Conservation (phyloP, 2,113 vertebrate genomes). For the Bostrychus sinensis region DNA sequence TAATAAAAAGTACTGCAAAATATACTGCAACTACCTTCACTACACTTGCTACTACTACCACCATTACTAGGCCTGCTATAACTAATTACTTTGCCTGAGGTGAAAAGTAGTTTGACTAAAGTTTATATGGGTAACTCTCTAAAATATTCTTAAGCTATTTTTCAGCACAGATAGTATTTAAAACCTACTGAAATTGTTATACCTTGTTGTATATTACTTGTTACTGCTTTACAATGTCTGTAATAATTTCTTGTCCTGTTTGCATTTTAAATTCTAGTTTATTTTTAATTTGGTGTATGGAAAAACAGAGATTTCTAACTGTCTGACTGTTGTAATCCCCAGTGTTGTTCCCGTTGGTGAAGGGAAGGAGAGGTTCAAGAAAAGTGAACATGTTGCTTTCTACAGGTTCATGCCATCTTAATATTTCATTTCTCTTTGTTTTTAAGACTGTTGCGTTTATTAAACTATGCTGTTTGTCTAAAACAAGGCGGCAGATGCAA, state of each 20-base stretch:
- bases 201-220: too few relatives aligned
- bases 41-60: neutral
- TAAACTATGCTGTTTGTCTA: neutral
- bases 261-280: neutral
- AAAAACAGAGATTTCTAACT: neutral
- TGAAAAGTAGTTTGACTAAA: too few relatives aligned
- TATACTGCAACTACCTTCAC: too few relatives aligned
- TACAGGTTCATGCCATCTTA: slow-evolving; percentile 65
- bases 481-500: slow-evolving; percentile 83
- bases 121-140: too few relatives aligned
- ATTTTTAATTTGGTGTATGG: neutral
- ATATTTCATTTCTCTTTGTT: neutral
- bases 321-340: neutral
- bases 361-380: slow-evolving; percentile 67
- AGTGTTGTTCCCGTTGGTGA: slow-evolving; percentile 63
- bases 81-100: too few relatives aligned
- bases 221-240: too few relatives aligned
- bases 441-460: neutral
- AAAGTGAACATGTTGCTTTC: slow-evolving; percentile 71
- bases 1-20: too few relatives aligned
- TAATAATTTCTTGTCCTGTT: too few relatives aligned
- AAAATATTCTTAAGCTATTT: too few relatives aligned
- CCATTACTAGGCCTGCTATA: too few relatives aligned
- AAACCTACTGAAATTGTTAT: too few relatives aligned
- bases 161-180: too few relatives aligned